Conservation (phyloP, 2,113 vertebrate species). For the Rousettus leschenaultii region DNA sequence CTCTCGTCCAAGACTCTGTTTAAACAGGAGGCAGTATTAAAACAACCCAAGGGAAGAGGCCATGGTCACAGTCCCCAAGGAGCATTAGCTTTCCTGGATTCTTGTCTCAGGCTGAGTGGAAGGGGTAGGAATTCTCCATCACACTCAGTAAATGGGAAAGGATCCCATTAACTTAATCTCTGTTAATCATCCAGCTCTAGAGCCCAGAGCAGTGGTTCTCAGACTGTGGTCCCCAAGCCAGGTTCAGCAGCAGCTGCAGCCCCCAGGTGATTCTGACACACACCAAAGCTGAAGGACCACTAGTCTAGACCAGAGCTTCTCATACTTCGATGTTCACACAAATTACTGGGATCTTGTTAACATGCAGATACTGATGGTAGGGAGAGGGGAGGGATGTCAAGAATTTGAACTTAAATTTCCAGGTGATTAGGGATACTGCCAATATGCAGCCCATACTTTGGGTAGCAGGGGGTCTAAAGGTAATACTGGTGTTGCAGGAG, state of each 20-base stretch:
- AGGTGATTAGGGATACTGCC: not conserved
- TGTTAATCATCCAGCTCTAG: not conserved
- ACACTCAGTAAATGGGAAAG: not conserved
- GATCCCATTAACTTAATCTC: not conserved
- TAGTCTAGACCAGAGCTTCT: not conserved
- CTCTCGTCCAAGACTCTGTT: slow-evolving; percentile 46
- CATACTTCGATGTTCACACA: not conserved
- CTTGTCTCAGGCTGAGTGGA: not conserved
- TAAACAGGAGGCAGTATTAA: slow-evolving; percentile 51
- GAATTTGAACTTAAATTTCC: not conserved
- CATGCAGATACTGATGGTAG: not conserved
- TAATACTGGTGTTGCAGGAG: not conserved
- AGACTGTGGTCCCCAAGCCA: not conserved
- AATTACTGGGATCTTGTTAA: not conserved
- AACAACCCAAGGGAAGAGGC: slow-evolving; percentile 26
- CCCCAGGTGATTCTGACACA: not conserved
- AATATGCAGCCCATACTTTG: not conserved
- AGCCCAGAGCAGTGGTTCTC: not conserved
- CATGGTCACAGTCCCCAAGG: not conserved
- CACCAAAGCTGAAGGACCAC: not conserved
- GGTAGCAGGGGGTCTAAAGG: not conserved
- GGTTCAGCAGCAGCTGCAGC: not conserved
- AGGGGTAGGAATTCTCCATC: not conserved
- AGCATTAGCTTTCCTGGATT: not conserved
- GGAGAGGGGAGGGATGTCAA: not conserved